phyloP scores from a whole-genome alignment of 2,113 vertebrate species.

The Epinephelus moara region DNA sequence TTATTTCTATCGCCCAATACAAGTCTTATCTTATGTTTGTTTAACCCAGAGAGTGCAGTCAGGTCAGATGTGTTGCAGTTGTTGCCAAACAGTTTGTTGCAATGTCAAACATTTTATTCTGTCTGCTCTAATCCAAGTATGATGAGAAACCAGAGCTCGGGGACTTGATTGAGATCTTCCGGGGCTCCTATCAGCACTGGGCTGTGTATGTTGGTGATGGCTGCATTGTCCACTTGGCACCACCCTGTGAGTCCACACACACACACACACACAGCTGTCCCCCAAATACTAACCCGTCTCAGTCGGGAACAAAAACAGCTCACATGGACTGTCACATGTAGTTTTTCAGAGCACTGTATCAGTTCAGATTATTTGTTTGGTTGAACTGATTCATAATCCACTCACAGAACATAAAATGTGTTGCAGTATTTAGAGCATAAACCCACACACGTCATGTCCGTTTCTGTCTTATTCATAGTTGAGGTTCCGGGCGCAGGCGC shows the following conservation, averaged over 20 bases:
- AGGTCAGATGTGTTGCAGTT: not conserved
- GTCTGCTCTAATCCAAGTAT: constrained; percentile 55
- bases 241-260: constrained; percentile 80
- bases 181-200: constrained; percentile 89
- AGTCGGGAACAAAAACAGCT: not conserved
- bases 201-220: constrained; percentile 89
- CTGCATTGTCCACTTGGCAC: constrained; percentile 87
- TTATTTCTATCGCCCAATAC: not conserved
- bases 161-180: constrained; percentile 90
- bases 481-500: constrained; percentile 69
- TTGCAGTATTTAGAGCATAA: not conserved
- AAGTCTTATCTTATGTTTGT: not conserved
- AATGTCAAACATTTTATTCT: not conserved
- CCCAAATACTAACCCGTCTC: not conserved
- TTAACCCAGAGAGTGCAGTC: not conserved
- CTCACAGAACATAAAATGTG: not conserved
- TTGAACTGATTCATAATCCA: not conserved
- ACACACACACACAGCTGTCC: not conserved
- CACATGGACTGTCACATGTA: not conserved
- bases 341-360: not conserved
- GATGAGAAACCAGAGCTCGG: constrained; percentile 83
- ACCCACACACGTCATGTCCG: not conserved
- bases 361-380: not conserved
- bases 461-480: constrained; percentile 56
- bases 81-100: constrained; percentile 15